phyloP scores from a whole-genome alignment of 1,140 invertebrate species.

The Zaprionus tsacasi region DNA sequence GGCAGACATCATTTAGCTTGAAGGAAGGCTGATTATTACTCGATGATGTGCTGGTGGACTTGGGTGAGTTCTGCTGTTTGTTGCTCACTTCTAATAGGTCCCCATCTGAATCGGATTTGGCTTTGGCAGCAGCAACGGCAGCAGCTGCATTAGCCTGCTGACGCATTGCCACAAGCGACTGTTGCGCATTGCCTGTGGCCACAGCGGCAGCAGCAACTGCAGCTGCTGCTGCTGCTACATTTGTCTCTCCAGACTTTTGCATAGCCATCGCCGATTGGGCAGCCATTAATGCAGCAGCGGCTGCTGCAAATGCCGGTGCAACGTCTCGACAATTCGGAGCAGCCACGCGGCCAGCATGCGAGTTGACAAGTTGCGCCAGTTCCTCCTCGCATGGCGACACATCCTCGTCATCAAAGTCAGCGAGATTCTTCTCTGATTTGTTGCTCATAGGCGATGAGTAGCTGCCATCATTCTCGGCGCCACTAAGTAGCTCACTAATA shows the following conservation, averaged over 20 bases:
- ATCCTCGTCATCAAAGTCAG: constrained; percentile 97
- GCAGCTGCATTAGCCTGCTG: constrained; percentile 71
- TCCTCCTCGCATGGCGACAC: constrained; percentile 95
- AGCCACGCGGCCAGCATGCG: constrained; percentile 52
- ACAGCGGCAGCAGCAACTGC: constrained; percentile 72
- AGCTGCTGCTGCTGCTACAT: constrained; percentile 70
- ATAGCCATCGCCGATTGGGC: constrained; percentile 80
- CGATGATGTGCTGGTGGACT: constrained; percentile 23
- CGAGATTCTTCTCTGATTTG: constrained; percentile 97
- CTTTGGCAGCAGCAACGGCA: constrained; percentile 61
- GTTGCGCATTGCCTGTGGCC: constrained; percentile 74
- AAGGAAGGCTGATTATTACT: constrained; percentile 85
- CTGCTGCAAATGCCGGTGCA: constrained; percentile 76
- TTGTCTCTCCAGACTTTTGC: constrained; percentile 73
- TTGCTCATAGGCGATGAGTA: constrained; percentile 95
- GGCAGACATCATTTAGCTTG: constrained; percentile 92
- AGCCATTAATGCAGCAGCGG: constrained; percentile 75
- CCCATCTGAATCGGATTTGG: constrained; percentile 64
- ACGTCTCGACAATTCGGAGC: constrained; percentile 62
- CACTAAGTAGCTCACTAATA: constrained; percentile 88
- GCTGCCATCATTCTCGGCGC: constrained; percentile 89
- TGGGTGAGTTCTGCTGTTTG: constrained; percentile 75
- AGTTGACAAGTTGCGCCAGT: constrained; percentile 84
- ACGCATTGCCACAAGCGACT: constrained; percentile 63
- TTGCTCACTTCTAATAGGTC: constrained; percentile 53